Percentiles rank a stretch among this genome's conserved stretches.
These are phyloP conservation scores for Drosophila bipectinata DNA, from an alignment of 1,140 invertebrate genomes.

Conservation along the genomic window DNA sequence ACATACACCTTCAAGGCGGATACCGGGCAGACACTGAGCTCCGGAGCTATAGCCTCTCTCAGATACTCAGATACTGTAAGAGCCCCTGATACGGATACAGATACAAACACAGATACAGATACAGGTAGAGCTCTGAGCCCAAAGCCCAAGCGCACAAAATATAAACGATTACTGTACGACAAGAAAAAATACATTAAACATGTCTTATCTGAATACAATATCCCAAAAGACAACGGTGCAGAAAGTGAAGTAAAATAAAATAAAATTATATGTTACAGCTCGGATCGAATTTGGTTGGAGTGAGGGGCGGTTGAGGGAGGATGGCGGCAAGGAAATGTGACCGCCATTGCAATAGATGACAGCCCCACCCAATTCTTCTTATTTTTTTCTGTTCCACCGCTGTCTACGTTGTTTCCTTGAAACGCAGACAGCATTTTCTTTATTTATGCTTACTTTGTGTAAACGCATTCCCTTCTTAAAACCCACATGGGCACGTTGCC, in stretches of 20 bases:
- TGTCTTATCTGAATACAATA: conserved; percentile 83
- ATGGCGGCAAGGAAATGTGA: conserved; percentile 58
- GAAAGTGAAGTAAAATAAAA: conserved; percentile 80
- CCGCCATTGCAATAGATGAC: conserved; percentile 63
- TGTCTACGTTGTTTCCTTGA: conserved; percentile 56
- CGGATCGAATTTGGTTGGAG: conserved; percentile 58
- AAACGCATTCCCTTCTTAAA: conserved; percentile 66
- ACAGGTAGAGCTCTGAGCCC: conserved; percentile 21
- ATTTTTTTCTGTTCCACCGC: conserved; percentile 3
- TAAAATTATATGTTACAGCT: conserved; percentile 72
- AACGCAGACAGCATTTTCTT: conserved; percentile 62
- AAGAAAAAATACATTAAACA: conserved; percentile 82
- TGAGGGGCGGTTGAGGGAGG: background rate
- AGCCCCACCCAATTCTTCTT: conserved; percentile 5
- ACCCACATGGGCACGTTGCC: conserved; percentile 28
- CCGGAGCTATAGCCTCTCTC: background rate
- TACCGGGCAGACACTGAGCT: conserved; percentile 66
- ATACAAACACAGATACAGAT: conserved; percentile 23
- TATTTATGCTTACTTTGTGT: conserved; percentile 82
- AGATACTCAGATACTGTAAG: too few relatives aligned
- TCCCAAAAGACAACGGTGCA: conserved; percentile 81
- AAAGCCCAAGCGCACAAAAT: conserved; percentile 59
- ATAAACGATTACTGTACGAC: conserved; percentile 82
- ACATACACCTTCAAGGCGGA: conserved; percentile 32
- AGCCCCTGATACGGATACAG: conserved; percentile 21